Percentiles rank a stretch among this genome's conserved stretches.
Evolutionary conservation across 2,113 vertebrate genomes (phyloP).

Genomic region (Jaculus jaculus): DNA sequence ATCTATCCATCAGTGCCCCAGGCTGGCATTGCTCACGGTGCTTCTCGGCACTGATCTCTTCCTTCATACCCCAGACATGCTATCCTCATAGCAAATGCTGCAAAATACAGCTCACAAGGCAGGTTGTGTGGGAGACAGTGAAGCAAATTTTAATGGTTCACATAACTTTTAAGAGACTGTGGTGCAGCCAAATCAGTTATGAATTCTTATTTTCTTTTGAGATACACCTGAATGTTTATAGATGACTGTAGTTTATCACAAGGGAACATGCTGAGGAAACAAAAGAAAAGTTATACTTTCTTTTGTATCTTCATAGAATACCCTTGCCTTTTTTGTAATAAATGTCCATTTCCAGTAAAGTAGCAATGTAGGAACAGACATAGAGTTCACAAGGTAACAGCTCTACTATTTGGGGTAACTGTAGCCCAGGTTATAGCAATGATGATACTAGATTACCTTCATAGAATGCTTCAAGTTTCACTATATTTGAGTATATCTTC

Average conservation of each 20-base stretch:
- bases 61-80: neutral
- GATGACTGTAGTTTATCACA: neutral
- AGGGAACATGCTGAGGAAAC: neutral
- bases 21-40: conserved; percentile 14
- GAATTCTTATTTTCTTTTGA: conserved; percentile 47
- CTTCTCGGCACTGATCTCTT: neutral
- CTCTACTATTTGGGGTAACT: neutral
- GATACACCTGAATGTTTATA: neutral
- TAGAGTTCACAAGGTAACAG: neutral
- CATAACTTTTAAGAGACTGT: neutral
- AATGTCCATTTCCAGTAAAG: neutral
- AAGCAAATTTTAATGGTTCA: neutral
- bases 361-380: neutral
- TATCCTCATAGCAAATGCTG: neutral
- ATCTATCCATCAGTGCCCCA: conserved; percentile 67
- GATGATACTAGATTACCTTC: neutral
- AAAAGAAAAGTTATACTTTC: neutral
- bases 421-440: neutral
- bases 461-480: neutral
- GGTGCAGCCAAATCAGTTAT: neutral
- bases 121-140: neutral
- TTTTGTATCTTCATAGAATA: neutral
- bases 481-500: neutral
- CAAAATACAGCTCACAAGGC: neutral
- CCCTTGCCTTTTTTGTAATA: neutral